Evolutionary conservation across 2,113 vertebrate genomes (phyloP).

Genomic region (Equus quagga): DNA sequence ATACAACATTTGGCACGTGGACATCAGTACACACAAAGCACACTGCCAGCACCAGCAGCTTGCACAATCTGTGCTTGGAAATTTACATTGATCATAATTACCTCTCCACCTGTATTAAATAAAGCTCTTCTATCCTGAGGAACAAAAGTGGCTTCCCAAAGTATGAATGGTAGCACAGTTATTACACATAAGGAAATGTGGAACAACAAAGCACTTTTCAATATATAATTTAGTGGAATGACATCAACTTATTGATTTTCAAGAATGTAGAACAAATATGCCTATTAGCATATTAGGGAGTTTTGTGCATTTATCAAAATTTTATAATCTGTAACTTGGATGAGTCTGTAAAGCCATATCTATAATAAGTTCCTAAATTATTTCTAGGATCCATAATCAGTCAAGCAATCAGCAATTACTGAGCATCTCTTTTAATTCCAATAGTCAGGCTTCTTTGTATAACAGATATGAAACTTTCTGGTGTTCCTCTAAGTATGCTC

Average conservation of each 20-base stretch:
- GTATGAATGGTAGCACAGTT: not conserved
- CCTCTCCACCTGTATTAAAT: slow-evolving; percentile 61
- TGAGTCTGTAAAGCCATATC: not conserved
- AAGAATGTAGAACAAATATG: not conserved
- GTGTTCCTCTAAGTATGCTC: not conserved
- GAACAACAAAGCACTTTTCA: not conserved
- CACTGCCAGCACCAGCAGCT: slow-evolving; percentile 67
- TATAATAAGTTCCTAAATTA: not conserved
- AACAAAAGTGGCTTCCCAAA: not conserved
- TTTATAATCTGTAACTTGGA: not conserved
- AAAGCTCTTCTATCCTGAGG: not conserved
- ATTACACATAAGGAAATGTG: not conserved
- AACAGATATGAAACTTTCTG: not conserved
- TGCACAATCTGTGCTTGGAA: slow-evolving; percentile 7
- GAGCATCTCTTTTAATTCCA: not conserved
- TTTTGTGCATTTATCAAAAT: not conserved
- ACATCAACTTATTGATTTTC: not conserved
- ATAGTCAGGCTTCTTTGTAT: not conserved
- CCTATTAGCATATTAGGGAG: not conserved
- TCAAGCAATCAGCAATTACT: not conserved
- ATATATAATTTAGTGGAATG: not conserved
- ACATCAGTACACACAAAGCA: not conserved
- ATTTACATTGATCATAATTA: slow-evolving; percentile 68
- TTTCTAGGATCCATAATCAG: not conserved
- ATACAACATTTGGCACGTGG: slow-evolving; percentile 38